Conservation (phyloP, 1,140 invertebrate species). For the Drosophila teissieri region DNA sequence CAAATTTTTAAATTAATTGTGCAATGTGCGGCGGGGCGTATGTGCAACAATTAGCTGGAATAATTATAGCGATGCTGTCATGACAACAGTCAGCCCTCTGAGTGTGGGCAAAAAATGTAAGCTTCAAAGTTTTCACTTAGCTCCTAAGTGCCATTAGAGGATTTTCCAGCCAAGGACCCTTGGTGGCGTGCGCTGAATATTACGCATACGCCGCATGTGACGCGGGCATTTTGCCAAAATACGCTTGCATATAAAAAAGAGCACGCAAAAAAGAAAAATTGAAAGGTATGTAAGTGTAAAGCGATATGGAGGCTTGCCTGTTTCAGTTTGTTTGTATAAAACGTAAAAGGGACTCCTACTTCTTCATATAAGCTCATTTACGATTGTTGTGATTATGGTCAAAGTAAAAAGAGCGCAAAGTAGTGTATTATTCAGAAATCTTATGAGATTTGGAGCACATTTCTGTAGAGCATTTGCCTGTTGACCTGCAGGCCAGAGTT, state of each 20-base stretch:
- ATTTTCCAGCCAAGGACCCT: constrained; percentile 40
- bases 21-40: constrained; percentile 61
- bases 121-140: constrained; percentile 31
- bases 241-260: constrained; percentile 19
- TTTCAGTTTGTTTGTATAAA: no score
- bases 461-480: neutral
- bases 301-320: neutral
- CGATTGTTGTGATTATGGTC: neutral
- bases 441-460: no score
- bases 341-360: no score
- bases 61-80: constrained; percentile 56
- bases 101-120: neutral
- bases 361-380: no score
- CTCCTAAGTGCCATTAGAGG: constrained; percentile 49
- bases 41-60: constrained; percentile 68
- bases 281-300: neutral
- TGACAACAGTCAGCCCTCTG: constrained; percentile 23
- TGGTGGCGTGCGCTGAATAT: constrained; percentile 43
- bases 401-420: neutral
- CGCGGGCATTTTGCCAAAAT: constrained; percentile 36
- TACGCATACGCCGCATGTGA: constrained; percentile 48
- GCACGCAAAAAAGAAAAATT: constrained; percentile 8
- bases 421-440: neutral
- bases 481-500: neutral
- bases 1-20: constrained; percentile 54